Conservation (phyloP, 2,113 vertebrate species). For the Nanorana parkeri region DNA sequence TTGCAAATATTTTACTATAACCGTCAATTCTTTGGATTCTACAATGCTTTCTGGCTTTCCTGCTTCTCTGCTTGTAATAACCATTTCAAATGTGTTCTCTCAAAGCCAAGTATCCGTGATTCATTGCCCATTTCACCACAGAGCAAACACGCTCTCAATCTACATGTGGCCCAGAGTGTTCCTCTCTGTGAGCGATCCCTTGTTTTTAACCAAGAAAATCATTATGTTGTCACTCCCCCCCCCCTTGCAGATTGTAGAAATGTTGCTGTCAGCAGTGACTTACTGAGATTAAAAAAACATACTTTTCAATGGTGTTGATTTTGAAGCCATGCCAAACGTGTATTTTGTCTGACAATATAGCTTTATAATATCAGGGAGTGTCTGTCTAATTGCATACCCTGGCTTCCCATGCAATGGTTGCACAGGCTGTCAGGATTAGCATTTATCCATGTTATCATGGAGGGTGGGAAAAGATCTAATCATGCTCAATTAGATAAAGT, state of each 20-base stretch:
- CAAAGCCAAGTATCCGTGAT: too few relatives aligned
- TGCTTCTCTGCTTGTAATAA: not conserved
- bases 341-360: slow-evolving; percentile 52
- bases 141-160: too few relatives aligned
- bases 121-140: too few relatives aligned
- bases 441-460: slow-evolving; percentile 51
- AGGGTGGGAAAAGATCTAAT: slow-evolving; percentile 53
- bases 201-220: slow-evolving; percentile 38
- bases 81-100: too few relatives aligned
- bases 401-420: slow-evolving; percentile 39
- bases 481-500: slow-evolving; percentile 37
- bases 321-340: slow-evolving; percentile 41
- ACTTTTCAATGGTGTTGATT: slow-evolving; percentile 48
- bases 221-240: slow-evolving; percentile 28
- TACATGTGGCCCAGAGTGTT: not conserved
- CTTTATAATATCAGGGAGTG: slow-evolving; percentile 54
- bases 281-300: slow-evolving; percentile 49
- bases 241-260: slow-evolving; percentile 13
- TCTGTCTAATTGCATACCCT: slow-evolving; percentile 39
- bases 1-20: not conserved
- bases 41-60: not conserved
- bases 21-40: not conserved
- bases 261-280: slow-evolving; percentile 40
- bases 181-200: not conserved
- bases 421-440: slow-evolving; percentile 44